Percentiles rank a stretch among this genome's conserved stretches.
These are phyloP conservation scores for Amblyraja radiata DNA, from an alignment of 2,797 vertebrate genomes.

Conservation along the genomic window DNA sequence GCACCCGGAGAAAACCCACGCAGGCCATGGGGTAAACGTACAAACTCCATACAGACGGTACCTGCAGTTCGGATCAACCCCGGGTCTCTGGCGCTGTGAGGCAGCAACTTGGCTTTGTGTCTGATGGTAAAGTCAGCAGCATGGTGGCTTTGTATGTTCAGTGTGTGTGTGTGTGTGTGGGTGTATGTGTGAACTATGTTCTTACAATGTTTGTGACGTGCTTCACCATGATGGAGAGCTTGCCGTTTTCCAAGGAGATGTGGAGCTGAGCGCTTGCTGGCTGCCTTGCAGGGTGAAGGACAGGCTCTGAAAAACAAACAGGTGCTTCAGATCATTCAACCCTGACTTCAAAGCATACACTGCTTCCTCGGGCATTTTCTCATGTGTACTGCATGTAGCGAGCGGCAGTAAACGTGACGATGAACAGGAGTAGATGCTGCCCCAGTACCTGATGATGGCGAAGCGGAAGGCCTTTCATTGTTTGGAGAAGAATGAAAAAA, in stretches of 20 bases:
- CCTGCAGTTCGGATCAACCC: too few species aligned
- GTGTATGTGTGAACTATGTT: slow-evolving; percentile 38
- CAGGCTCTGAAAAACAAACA: not conserved
- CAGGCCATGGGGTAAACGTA: too few species aligned
- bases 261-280: slow-evolving; percentile 59
- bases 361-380: not conserved
- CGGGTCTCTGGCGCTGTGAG: too few species aligned
- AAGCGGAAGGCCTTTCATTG: not conserved
- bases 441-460: not conserved
- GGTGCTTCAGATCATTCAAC: not conserved
- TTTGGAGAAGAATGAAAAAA: slow-evolving; percentile 10
- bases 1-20: too few species aligned
- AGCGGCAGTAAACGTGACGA: not conserved
- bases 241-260: slow-evolving; percentile 53
- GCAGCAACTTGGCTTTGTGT: too few species aligned
- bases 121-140: too few species aligned
- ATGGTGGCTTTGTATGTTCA: too few species aligned
- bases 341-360: not conserved
- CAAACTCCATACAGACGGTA: too few species aligned
- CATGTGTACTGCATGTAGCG: not conserved
- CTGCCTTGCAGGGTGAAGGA: not conserved
- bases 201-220: slow-evolving; percentile 72
- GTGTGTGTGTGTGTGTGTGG: too few species aligned
- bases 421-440: not conserved
- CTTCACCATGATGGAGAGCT: slow-evolving; percentile 67